Base-by-base conservation (phyloP, 2,888 invertebrate genomes). In the Eupeodes latifasciatus region DNA sequence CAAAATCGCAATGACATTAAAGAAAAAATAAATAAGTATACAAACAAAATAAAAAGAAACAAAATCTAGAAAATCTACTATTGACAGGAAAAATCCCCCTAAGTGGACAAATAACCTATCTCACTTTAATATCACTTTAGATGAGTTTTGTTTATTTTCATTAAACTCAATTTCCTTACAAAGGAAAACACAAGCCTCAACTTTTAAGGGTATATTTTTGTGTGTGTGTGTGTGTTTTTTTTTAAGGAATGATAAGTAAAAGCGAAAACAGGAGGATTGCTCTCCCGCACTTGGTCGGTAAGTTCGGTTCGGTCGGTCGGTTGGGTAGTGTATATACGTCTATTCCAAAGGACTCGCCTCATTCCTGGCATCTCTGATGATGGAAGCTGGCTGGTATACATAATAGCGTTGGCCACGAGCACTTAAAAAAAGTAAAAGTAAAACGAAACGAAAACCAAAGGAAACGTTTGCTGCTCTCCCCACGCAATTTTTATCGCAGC, bases 111-210 rank as follows among this genome's bases (percentile, higher is more conserved):
- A 80, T 80, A 75, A 80, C 69, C 80, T 69, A 69, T 62, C 69
- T 49, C 44, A 72, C 71, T 76, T 81, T 76, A 85, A 85, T 81
- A 67, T 81, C 72, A 81, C 76, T 85, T 85, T 81, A 77, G 76
- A 85, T 85, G 85, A 69, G 79, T 71, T 86, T 75, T 79, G 83
- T 79, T 74, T 75, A 79, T 86, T 74, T 75, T 82, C 78, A 83
- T 86, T 83, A 78, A 86, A 86, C 75, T 74, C 75, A 82, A 86
- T 78, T 83, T 86, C 69, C 57, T 62, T 57, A 36, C 69, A 79
- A 79, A 71, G 75, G 59, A 79, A 78, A 76, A 53, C 62, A 75
- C 74, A 75, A 74, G 59, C 83, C 79, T 71, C 74, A 75, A 79
- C 51, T 86, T 86, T 82, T 78, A 62, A 67, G 40, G 55, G 71